Conservation (phyloP, 2,888 invertebrate species). For the Luperina testacea region DNA sequence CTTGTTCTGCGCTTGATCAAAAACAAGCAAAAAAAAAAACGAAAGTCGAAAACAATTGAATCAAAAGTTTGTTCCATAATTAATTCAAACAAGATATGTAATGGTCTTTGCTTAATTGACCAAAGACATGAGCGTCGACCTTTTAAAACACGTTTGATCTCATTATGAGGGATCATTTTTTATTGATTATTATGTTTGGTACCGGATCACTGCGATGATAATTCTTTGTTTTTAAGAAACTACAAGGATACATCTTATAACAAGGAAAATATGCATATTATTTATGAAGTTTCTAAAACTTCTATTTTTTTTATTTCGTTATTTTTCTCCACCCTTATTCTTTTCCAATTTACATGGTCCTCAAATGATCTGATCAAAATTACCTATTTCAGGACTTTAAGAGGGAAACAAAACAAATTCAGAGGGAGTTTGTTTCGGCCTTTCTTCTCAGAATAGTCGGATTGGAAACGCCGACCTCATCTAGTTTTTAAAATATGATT, state of each 20-base stretch:
- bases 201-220: constrained; percentile 12
- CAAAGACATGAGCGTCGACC: constrained; percentile 39
- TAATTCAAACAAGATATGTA: constrained; percentile 50
- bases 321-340: neutral
- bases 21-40: neutral
- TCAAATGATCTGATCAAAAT: too few species aligned
- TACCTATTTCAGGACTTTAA: too few species aligned
- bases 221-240: neutral
- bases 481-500: too few species aligned
- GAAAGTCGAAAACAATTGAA: constrained; percentile 11
- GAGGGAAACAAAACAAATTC: too few species aligned
- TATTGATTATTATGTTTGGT: constrained; percentile 31
- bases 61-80: constrained; percentile 20
- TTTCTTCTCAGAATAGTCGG: too few species aligned
- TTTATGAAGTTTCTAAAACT: neutral
- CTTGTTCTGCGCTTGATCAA: neutral
- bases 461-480: too few species aligned
- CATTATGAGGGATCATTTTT: constrained; percentile 29
- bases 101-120: constrained; percentile 56
- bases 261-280: neutral
- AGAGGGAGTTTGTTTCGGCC: too few species aligned
- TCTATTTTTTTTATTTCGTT: neutral
- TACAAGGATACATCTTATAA: neutral
- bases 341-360: too few species aligned
- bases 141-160: constrained; percentile 46